phyloP scores from a whole-genome alignment of 2,888 invertebrate species.

The Stenoptilia bipunctidactyla region DNA sequence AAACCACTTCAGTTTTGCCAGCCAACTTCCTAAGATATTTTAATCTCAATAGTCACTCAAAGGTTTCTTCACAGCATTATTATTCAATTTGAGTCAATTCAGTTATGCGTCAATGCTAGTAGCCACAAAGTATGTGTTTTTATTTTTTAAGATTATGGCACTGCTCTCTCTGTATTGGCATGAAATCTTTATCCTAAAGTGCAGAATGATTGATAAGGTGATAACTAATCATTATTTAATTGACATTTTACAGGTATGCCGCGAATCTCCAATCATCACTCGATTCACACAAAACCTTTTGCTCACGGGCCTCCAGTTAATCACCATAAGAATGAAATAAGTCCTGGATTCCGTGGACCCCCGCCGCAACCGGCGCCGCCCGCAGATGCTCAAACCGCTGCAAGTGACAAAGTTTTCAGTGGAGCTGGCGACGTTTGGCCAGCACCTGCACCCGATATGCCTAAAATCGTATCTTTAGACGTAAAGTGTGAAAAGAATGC shows the following conservation, averaged over 20 bases:
- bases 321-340: conserved; percentile 62
- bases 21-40: too few species aligned
- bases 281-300: conserved; percentile 60
- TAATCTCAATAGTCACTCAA: too few species aligned
- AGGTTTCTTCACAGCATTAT: too few species aligned
- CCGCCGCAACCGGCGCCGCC: conserved; percentile 63
- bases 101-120: too few species aligned
- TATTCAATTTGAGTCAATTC: too few species aligned
- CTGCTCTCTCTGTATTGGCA: too few species aligned
- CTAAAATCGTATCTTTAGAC: conserved; percentile 91
- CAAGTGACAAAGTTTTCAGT: conserved; percentile 72
- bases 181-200: too few species aligned
- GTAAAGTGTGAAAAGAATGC: conserved; percentile 95
- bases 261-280: conserved; percentile 62
- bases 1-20: too few species aligned
- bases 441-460: conserved; percentile 89
- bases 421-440: conserved; percentile 87
- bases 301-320: conserved; percentile 54
- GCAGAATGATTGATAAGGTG: too few species aligned
- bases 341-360: conserved; percentile 80
- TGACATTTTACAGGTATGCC: conserved; percentile 45
- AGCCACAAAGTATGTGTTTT: too few species aligned
- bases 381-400: conserved; percentile 65
- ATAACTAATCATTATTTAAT: not conserved
- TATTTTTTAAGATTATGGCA: too few species aligned